These are phyloP conservation scores for Oligia fasciuncula DNA, from an alignment of 2,888 invertebrate genomes.

Conservation along the genomic window DNA sequence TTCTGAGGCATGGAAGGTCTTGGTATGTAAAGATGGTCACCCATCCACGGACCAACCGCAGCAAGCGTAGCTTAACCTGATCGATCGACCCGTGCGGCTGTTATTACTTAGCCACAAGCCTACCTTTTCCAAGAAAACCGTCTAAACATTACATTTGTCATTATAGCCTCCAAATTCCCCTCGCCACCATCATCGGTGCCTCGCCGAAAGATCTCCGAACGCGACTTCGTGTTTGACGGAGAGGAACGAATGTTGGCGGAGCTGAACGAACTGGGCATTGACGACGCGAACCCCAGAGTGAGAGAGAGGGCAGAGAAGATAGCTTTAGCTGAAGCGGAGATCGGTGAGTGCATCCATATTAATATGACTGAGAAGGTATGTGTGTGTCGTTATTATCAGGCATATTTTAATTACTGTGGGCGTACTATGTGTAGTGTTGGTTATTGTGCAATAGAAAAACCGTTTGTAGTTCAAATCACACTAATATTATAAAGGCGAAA, in stretches of 20 bases:
- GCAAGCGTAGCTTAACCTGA: background rate
- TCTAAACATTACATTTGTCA: background rate
- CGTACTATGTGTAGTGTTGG: too few relatives aligned
- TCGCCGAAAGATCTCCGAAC: constrained; percentile 70
- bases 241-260: constrained; percentile 84
- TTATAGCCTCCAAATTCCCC: constrained; percentile 34
- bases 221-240: constrained; percentile 85
- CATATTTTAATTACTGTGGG: too few relatives aligned
- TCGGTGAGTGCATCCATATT: constrained; percentile 33
- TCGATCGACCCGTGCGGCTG: background rate
- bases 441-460: too few relatives aligned
- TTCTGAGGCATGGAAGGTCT: too few relatives aligned
- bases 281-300: constrained; percentile 68
- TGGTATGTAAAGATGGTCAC: background rate
- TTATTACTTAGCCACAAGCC: background rate
- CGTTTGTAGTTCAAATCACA: too few relatives aligned
- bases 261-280: constrained; percentile 78
- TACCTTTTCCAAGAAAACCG: too few relatives aligned
- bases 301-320: constrained; percentile 56
- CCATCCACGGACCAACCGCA: background rate
- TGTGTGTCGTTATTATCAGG: too few relatives aligned
- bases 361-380: too few relatives aligned
- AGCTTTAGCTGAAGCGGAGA: constrained; percentile 59
- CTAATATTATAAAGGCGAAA: too few relatives aligned
- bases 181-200: constrained; percentile 61